phyloP scores from a whole-genome alignment of 1,140 invertebrate species.

The Drosophila pseudoobscura region DNA sequence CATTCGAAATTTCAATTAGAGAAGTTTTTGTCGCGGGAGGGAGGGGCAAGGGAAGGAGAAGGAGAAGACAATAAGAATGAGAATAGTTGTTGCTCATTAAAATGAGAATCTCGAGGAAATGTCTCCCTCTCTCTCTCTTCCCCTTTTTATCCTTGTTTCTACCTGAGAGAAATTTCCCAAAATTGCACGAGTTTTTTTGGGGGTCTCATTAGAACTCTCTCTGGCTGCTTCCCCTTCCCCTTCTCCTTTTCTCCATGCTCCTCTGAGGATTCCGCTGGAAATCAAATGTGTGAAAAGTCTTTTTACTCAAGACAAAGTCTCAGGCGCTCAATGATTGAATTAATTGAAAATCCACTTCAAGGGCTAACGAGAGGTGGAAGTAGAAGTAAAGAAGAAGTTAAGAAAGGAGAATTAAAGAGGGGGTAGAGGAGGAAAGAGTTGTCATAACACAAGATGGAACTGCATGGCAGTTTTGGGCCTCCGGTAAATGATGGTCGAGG shows the following conservation, averaged over 20 bases:
- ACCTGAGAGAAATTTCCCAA: too few species aligned
- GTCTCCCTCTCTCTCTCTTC: too few species aligned
- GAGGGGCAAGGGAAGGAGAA: not conserved
- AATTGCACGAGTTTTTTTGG: too few species aligned
- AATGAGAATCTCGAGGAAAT: too few species aligned
- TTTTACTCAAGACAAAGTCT: conserved; percentile 38
- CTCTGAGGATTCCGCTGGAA: not conserved
- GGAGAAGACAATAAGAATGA: not conserved
- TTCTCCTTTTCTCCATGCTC: not conserved
- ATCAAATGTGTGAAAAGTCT: conserved; percentile 26
- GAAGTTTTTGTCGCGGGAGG: conserved; percentile 27
- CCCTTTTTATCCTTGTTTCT: too few species aligned
- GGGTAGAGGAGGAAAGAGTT: conserved; percentile 20
- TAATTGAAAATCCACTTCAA: conserved; percentile 51
- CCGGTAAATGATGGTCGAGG: conserved; percentile 8
- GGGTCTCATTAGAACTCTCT: conserved; percentile 23
- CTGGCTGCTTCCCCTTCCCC: not conserved
- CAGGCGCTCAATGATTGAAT: conserved; percentile 62
- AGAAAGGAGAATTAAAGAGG: not conserved
- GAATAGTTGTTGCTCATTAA: too few species aligned
- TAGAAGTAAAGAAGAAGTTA: not conserved
- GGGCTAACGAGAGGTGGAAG: not conserved
- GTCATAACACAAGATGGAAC: conserved; percentile 69
- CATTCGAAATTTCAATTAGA: conserved; percentile 73
- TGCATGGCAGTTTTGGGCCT: conserved; percentile 49